These are phyloP conservation scores for Drosophila funebris DNA, from an alignment of 1,140 invertebrate species.

Conservation along the genomic window DNA sequence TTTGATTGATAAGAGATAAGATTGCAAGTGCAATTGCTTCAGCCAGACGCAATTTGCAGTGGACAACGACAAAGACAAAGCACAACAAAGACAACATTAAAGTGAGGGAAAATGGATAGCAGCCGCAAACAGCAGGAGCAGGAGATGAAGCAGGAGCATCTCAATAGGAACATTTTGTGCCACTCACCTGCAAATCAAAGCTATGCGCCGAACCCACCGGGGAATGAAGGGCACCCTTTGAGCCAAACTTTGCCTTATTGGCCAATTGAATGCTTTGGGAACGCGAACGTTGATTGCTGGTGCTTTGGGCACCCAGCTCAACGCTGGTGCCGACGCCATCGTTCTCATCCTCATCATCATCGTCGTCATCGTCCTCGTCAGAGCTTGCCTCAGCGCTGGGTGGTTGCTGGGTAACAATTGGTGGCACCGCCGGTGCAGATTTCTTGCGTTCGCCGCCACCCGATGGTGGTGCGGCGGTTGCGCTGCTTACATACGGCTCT, in stretches of 20 bases:
- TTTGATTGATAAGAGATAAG: not conserved
- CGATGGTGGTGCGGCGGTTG: constrained; percentile 12
- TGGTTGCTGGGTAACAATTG: constrained; percentile 78
- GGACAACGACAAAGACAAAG: not conserved
- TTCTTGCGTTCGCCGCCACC: constrained; percentile 61
- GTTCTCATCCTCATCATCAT: constrained; percentile 74
- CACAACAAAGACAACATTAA: constrained; percentile 24
- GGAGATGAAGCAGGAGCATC: not conserved
- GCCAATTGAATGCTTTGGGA: constrained; percentile 79
- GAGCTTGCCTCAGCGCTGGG: constrained; percentile 74
- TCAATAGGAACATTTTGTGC: not conserved
- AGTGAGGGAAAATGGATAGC: constrained; percentile 7
- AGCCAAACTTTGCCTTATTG: constrained; percentile 74
- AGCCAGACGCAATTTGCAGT: not conserved
- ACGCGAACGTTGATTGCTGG: constrained; percentile 61
- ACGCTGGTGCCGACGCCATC: constrained; percentile 56
- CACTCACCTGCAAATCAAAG: constrained; percentile 81
- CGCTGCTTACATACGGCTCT: constrained; percentile 58
- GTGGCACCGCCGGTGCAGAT: constrained; percentile 67
- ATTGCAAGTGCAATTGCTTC: not conserved
- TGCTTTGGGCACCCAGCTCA: constrained; percentile 42
- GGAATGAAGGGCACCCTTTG: constrained; percentile 77
- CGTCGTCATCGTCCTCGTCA: constrained; percentile 79
- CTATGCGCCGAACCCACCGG: constrained; percentile 82
- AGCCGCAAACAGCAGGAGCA: not conserved